These are phyloP conservation scores for Pelecanus crispus DNA, from an alignment of 2,113 vertebrate genomes.

Conservation along the genomic window DNA sequence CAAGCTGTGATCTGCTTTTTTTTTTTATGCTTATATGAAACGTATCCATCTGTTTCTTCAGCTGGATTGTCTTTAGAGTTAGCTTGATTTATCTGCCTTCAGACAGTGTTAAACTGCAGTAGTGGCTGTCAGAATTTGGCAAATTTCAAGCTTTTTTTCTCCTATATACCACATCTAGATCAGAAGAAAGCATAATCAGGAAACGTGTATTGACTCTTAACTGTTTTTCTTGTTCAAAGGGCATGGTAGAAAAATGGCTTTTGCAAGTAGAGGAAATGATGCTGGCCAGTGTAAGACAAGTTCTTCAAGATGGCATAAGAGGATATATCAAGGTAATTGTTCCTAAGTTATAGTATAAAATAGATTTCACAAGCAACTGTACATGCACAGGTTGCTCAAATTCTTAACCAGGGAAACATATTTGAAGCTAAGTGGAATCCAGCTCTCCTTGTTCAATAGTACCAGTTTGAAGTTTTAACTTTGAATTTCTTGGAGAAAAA, in stretches of 20 bases:
- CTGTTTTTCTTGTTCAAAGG: constrained; percentile 64
- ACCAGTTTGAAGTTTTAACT: background rate
- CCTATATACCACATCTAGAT: background rate
- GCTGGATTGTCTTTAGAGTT: background rate
- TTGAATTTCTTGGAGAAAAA: background rate
- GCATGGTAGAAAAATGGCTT: constrained; percentile 96
- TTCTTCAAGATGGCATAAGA: constrained; percentile 76
- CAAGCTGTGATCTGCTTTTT: background rate
- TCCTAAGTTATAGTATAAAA: background rate
- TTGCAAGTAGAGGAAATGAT: constrained; percentile 86
- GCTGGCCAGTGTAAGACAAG: constrained; percentile 80
- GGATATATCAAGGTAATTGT: constrained; percentile 79
- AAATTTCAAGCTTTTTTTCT: background rate
- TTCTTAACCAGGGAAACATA: background rate
- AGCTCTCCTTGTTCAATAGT: background rate
- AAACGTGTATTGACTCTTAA: background rate
- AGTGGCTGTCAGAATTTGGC: background rate
- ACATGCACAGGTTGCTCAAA: background rate
- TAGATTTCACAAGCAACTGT: background rate
- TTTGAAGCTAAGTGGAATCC: background rate
- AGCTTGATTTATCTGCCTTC: background rate
- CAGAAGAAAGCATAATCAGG: background rate
- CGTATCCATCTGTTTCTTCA: background rate
- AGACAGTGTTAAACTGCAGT: background rate
- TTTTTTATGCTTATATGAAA: background rate